phyloP scores from a whole-genome alignment of 2,888 invertebrate species.

The Elgonia sp. region DNA sequence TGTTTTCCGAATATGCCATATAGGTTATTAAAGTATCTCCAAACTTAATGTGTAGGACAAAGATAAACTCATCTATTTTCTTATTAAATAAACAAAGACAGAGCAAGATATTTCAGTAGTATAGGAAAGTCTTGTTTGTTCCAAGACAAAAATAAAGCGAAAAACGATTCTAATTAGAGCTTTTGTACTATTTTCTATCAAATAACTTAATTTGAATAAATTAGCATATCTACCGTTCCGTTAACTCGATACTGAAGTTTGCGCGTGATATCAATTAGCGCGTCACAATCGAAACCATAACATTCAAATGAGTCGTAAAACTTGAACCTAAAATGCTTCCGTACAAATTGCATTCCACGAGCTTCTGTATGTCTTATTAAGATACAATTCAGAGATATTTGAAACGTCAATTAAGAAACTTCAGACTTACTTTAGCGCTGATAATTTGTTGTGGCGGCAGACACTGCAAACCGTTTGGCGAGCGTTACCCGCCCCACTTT shows the following conservation, averaged over 20 bases:
- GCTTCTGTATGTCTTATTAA: slow-evolving; percentile 51
- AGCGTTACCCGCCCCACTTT: slow-evolving; percentile 44
- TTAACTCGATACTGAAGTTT: slow-evolving; percentile 45
- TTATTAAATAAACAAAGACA: too few species aligned
- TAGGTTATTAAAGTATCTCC: too few species aligned
- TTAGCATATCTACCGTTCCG: slow-evolving; percentile 22
- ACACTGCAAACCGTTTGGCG: slow-evolving; percentile 66
- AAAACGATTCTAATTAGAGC: too few species aligned
- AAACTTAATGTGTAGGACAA: too few species aligned
- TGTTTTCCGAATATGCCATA: too few species aligned
- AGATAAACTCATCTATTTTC: too few species aligned
- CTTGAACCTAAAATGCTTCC: slow-evolving; percentile 52
- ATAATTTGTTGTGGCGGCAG: slow-evolving; percentile 69
- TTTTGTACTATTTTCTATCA: too few species aligned
- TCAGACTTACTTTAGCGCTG: slow-evolving; percentile 55
- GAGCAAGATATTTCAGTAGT: too few species aligned
- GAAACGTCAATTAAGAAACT: slow-evolving; percentile 70
- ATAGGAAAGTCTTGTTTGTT: too few species aligned
- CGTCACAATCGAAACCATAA: slow-evolving; percentile 52
- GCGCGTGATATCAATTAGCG: slow-evolving; percentile 38
- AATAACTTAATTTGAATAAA: neutral
- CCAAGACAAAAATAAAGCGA: too few species aligned
- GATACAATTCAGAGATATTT: slow-evolving; percentile 64
- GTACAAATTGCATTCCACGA: slow-evolving; percentile 57
- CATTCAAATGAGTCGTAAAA: slow-evolving; percentile 58